Base-by-base conservation (phyloP, 2,888 invertebrate species). In the Linyphia triangularis region DNA sequence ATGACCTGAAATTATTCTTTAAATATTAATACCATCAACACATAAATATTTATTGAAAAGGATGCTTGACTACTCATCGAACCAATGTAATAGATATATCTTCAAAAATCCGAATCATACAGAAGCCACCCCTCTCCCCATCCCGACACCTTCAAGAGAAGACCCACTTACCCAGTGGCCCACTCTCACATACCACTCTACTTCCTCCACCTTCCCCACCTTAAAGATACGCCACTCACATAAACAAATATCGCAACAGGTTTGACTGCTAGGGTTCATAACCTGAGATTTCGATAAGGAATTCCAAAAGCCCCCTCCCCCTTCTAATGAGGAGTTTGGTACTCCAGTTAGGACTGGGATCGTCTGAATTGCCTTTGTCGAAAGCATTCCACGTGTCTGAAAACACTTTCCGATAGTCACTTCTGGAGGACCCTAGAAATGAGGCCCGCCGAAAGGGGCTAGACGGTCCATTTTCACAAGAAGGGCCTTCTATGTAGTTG, bases 131-230 rank as follows among this genome's bases (percentile, higher is more conserved):
- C 13, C 22, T 28, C 75, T 9, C 19, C 33, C 5, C 10, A 10
- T 1, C 30, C 75, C 37, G 33, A 61, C 22, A n/a, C 19, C 67
- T 16, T 13, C 30, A 13, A n/a, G 2, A 22, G 22, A 75, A 85
- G 72, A 51, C 72, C 85, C 78, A 85, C 24, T 85, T 72, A 79
- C 85, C 85, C 57, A 85, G 70, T 85, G 85, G 63, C 85, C 85
- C 78, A 85, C 61, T 79, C 72, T 69, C 69, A 77, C 6, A 13
- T 10, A 26, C 26, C 30, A n/a, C n/a, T n/a, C n/a, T n/a, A n/a
- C n/a, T n/a, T 43, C 65, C 28, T 22, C 37, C 40, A 40, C 78
- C 16, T 19, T 24, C 57, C 5, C 61, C 40, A 13, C 24, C 63
- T 13, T 2, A 61, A 63, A 40, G 30, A 33, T 77, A 77, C 26